Evolutionary conservation across 2,888 invertebrate species (phyloP).

Genomic region (Pantelozetes paolii): DNA sequence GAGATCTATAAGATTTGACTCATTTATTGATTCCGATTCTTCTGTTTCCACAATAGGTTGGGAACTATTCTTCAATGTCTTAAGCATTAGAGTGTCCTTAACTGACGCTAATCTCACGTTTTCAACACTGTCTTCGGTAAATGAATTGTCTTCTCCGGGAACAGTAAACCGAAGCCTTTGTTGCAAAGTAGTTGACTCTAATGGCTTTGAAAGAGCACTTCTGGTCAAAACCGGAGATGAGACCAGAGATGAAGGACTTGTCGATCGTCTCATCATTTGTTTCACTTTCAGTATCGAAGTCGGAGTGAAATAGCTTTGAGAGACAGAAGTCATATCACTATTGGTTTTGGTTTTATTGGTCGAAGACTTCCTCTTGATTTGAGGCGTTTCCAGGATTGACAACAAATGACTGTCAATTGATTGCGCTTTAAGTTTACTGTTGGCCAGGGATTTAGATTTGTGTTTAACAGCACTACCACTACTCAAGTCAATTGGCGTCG

Average conservation of each 20-base stretch:
- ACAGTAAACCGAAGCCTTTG: conserved; percentile 15
- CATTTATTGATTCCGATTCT: neutral
- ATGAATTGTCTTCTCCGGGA: neutral
- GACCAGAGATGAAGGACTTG: conserved; percentile 35
- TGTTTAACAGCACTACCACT: neutral
- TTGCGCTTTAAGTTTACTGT: neutral
- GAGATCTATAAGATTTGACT: neutral
- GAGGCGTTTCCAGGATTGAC: conserved; percentile 60
- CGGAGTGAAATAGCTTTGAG: conserved; percentile 55
- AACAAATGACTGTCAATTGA: conserved; percentile 48
- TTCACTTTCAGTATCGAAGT: conserved; percentile 64
- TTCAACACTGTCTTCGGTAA: conserved; percentile 12
- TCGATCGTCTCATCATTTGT: conserved; percentile 20
- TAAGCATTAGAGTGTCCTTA: conserved; percentile 20
- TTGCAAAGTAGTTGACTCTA: conserved; percentile 10
- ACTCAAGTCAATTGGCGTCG: conserved; percentile 13
- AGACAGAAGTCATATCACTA: conserved; percentile 50
- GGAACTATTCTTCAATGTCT: conserved; percentile 32
- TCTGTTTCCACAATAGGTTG: conserved; percentile 24
- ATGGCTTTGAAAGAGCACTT: neutral
- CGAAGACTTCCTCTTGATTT: conserved; percentile 55
- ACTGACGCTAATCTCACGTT: conserved; percentile 9
- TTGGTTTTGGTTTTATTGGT: conserved; percentile 45
- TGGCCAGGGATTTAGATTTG: too few relatives aligned
- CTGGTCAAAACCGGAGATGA: neutral